Conservation (phyloP, 2,113 vertebrate species). For the Hydropotes inermis region DNA sequence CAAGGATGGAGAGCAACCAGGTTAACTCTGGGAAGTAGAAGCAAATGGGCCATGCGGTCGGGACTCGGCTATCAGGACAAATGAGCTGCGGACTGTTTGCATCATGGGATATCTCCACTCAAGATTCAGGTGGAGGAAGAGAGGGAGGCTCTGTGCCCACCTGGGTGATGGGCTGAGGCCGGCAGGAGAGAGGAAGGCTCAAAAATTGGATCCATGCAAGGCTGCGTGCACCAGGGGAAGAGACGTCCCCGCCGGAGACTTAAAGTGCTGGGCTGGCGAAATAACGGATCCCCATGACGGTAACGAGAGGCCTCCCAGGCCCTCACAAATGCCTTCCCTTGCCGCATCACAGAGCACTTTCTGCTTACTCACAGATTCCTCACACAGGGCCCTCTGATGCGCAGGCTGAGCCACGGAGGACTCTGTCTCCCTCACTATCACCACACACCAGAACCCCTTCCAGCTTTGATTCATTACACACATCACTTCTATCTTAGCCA, state of each 20-base stretch:
- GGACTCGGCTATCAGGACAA: neutral
- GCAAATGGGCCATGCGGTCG: neutral
- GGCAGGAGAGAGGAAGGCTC: neutral
- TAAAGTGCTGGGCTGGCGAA: neutral
- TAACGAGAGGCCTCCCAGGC: constrained; percentile 38
- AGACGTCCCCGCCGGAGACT: neutral
- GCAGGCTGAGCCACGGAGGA: neutral
- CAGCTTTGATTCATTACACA: constrained; percentile 76
- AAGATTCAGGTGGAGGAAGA: neutral
- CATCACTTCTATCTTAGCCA: constrained; percentile 70
- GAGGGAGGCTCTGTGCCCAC: neutral
- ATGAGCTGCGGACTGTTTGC: neutral
- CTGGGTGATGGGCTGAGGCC: accelerated
- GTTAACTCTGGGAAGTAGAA: neutral
- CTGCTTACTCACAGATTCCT: constrained; percentile 67
- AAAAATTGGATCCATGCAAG: neutral
- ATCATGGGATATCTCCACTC: neutral
- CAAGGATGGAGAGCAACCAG: neutral
- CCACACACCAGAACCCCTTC: constrained; percentile 29
- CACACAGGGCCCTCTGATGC: constrained; percentile 11
- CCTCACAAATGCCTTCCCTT: constrained; percentile 61
- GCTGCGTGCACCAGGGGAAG: neutral
- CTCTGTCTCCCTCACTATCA: constrained; percentile 53
- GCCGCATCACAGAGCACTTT: constrained; percentile 65
- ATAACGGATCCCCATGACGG: constrained; percentile 44